Conservation (phyloP, 2,113 vertebrate species). For the Glaucidium brasilianum region DNA sequence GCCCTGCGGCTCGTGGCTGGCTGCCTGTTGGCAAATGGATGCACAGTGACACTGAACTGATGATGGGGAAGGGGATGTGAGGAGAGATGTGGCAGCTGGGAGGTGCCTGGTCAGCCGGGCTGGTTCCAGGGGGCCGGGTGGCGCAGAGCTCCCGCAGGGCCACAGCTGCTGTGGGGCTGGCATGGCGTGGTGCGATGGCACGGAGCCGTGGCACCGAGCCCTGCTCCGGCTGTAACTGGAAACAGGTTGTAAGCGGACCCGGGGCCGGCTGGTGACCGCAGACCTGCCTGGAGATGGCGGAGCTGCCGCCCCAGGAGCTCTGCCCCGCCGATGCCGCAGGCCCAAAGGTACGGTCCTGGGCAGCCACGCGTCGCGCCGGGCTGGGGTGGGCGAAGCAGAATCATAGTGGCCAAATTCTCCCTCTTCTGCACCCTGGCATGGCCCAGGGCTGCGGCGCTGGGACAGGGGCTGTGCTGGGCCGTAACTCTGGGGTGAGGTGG, state of each 20-base stretch:
- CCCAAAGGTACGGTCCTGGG: not conserved
- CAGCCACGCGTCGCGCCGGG: not conserved
- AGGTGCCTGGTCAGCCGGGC: not conserved
- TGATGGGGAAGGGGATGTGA: not conserved
- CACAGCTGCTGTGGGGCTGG: rapidly evolving
- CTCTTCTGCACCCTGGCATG: not conserved
- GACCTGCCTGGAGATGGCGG: not conserved
- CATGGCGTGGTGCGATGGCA: not conserved
- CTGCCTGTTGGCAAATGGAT: not conserved
- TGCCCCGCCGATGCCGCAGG: not conserved
- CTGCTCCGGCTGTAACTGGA: constrained; percentile 13
- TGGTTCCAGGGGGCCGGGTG: not conserved
- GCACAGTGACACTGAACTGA: rapidly evolving
- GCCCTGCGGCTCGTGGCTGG: not conserved
- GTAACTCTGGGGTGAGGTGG: not conserved
- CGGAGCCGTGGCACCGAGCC: not conserved
- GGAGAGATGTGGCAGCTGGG: rapidly evolving
- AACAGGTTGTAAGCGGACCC: not conserved
- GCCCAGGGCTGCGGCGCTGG: rapidly evolving
- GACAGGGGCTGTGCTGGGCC: not conserved
- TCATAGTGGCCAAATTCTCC: not conserved
- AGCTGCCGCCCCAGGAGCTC: not conserved
- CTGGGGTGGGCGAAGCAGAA: not conserved
- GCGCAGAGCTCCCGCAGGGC: rapidly evolving
- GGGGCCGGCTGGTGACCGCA: not conserved